Evolutionary conservation across 1,140 invertebrate species (phyloP), one percentile per base, ranked within the genome.

Genomic region (Coboldia fuscipes): DNA sequence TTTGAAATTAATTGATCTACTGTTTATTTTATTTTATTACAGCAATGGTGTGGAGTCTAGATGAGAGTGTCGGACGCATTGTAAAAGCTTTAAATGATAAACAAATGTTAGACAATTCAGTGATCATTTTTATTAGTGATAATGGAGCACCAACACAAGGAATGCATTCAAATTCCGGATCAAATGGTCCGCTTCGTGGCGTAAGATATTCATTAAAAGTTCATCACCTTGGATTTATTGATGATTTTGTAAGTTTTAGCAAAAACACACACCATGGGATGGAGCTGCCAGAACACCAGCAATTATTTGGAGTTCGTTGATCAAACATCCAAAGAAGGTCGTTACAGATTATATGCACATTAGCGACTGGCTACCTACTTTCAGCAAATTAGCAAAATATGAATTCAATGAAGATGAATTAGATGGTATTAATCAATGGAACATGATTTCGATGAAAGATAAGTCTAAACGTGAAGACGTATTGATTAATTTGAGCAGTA

Each of bases 41-140:
- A 83, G 84, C 74, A 2, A 86, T 90, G 78, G 64, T 89, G 1
- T 73, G 79, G n/a, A 76, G 75, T 46, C 50, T 92, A 21, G 88
- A 93, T 53, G 68, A 84, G 39, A 78, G 81, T 36, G 70, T 93
- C 1, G 83, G 84, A 0, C 58, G 68, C 21, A 69, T 92, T 4
- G 62, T 74, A 13, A 45, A 62, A 17, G 69, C 79, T 4, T 54
- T 92, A 13, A 48, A 66, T 18, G 54, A 64, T 9, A 66, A 62
- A 32, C 53, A 60, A 1, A 76, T 84, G 61, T 47, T 86, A 7
- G 54, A 72, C 8, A 72, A 82, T 46, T 67, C 72, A 7, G 66
- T 84, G 12, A 63, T 84, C 4, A 45, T 80, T 3, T 82, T 83
- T 42, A 61, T 72, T 26, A 64, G 67, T 2, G 79, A 84, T 41